Conservation (phyloP, 1,140 invertebrate species). For the Colletes gigas region DNA sequence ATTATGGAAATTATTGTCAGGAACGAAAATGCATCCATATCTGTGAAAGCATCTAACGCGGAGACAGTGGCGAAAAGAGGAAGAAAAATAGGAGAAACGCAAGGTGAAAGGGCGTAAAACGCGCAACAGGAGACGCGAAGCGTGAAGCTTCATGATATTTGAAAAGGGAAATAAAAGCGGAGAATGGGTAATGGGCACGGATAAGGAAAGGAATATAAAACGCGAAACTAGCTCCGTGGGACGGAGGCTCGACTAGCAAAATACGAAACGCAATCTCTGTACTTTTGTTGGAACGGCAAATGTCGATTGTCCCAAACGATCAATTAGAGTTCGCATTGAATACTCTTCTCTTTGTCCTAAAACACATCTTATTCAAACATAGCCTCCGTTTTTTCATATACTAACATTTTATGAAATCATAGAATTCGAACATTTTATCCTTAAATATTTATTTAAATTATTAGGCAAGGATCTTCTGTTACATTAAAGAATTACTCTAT, state of each 20-base stretch:
- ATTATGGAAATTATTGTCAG: neutral
- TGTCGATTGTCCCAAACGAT: neutral
- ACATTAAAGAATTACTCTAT: too few species aligned
- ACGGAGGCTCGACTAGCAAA: slow-evolving; percentile 3
- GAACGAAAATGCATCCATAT: neutral
- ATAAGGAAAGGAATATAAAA: slow-evolving; percentile 25
- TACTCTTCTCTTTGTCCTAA: neutral
- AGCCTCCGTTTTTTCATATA: too few species aligned
- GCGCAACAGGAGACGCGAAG: slow-evolving; percentile 43
- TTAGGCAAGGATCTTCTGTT: too few species aligned
- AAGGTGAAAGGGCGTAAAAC: slow-evolving; percentile 25
- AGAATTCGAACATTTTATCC: too few species aligned
- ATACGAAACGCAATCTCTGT: slow-evolving; percentile 13
- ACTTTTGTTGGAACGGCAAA: neutral
- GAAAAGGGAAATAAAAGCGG: slow-evolving; percentile 59
- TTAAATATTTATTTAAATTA: too few species aligned
- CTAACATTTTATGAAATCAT: too few species aligned
- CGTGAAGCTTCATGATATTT: slow-evolving; percentile 73
- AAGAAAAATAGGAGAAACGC: slow-evolving; percentile 23
- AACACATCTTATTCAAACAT: neutral
- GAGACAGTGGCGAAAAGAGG: slow-evolving; percentile 9
- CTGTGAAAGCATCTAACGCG: slow-evolving; percentile 19
- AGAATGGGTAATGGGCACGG: slow-evolving; percentile 46
- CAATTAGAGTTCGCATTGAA: neutral
- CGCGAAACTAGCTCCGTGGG: neutral